Evolutionary conservation across 1,140 invertebrate species (phyloP), one percentile per base, ranked within the genome.

Genomic region (Drosophila nebulosa): DNA sequence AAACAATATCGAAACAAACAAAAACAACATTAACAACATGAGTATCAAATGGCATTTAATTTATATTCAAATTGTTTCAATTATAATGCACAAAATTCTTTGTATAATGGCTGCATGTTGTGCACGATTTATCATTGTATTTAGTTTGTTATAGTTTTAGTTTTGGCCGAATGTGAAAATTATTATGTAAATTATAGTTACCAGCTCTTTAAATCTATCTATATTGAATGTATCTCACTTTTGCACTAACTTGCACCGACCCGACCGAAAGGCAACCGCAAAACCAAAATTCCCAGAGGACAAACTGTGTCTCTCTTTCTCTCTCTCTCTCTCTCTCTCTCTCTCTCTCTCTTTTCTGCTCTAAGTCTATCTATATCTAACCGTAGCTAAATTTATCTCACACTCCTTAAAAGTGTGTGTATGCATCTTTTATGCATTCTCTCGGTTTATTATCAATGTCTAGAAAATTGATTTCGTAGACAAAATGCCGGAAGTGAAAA

Each of bases 391-490:
- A 16, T 9, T 18, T 35, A 12, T 63, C 21, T 53, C 30, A 22
- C n/a, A 21, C 18, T 68, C 26, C 53, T 6, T 32, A 21, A 67
- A n/a, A n/a, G 27, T 30, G 27, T 30, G 58, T 57, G 65, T 21
- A 7, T 46, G 39, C 39, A 42, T 42, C 39, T 42, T 42, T 21
- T 42, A 42, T 9, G 16, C 16, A 46, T 46, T 46, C 10, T 10
- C 12, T n/a, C 14, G 9, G 39, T 46, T 46, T 46, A 46, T 46
- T 69, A 58, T 74, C 58, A 59, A 71, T 81, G 72, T 69, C 65
- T 76, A 59, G 39, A 62, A 76, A 86, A 86, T 86, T 71, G 83
- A 81, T 86, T 88, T 86, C 55, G 74, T 74, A 80, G 55, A 63
- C 71, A 64, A 71, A 53, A 78, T 64, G 74, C 69, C 66, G 61